These are phyloP conservation scores for Rhynchonycteris naso DNA, from an alignment of 2,797 vertebrate species.

Conservation along the genomic window DNA sequence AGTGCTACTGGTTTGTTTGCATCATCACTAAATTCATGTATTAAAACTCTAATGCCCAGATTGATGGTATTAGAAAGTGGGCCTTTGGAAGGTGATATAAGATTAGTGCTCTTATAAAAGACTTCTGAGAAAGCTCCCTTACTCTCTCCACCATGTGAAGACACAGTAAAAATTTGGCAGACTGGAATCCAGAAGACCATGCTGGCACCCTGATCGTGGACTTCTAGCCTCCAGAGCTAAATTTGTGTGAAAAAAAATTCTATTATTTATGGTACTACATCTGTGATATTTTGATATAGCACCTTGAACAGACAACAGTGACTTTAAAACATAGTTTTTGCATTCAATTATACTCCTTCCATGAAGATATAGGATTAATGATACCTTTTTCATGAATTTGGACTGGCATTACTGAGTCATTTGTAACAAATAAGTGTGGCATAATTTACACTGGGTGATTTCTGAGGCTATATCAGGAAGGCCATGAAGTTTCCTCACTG, in stretches of 20 bases:
- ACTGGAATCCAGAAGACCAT: not conserved
- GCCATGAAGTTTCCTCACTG: not conserved
- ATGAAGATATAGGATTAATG: not conserved
- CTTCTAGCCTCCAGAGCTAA: not conserved
- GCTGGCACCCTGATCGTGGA: not conserved
- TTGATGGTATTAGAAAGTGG: not conserved
- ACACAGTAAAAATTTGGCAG: not conserved
- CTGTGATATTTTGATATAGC: not conserved
- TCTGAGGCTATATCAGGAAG: not conserved
- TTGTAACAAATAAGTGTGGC: not conserved
- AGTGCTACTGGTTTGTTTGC: not conserved
- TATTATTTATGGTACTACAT: not conserved
- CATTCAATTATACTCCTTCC: not conserved
- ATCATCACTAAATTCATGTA: not conserved
- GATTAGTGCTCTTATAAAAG: not conserved
- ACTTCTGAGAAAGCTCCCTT: not conserved
- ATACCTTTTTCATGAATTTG: not conserved
- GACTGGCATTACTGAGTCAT: not conserved
- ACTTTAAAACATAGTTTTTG: not conserved
- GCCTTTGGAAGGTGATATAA: not conserved
- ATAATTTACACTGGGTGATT: not conserved
- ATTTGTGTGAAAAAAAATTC: not conserved
- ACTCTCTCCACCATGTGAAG: not conserved
- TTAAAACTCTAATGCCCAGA: not conserved
- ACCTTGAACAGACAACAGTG: not conserved